Conservation (phyloP, 2,113 vertebrate genomes). For the Leuciscus idus region DNA sequence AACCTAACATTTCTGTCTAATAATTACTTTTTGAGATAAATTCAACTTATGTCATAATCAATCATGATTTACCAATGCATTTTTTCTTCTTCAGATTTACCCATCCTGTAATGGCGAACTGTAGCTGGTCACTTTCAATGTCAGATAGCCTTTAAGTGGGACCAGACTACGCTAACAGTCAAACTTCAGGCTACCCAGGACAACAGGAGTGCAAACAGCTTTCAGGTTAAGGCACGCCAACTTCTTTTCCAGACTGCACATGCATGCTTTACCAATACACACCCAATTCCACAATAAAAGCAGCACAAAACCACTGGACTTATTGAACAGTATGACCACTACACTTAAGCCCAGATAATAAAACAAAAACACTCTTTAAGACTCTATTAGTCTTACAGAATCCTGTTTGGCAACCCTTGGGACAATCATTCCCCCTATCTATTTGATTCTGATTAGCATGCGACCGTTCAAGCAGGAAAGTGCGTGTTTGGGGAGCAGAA, state of each 20-base stretch:
- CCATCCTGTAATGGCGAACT: neutral
- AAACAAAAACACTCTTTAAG: neutral
- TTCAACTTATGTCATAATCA: too few relatives aligned
- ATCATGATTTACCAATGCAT: too few relatives aligned
- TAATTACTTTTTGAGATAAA: too few relatives aligned
- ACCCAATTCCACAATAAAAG: neutral
- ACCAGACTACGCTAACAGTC: neutral
- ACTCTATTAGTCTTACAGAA: neutral
- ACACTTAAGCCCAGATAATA: neutral
- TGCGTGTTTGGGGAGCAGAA: constrained; percentile 23
- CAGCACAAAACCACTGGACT: neutral
- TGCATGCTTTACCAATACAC: neutral
- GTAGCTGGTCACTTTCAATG: neutral
- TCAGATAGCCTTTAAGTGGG: neutral
- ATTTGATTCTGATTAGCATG: neutral
- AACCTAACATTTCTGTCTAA: too few relatives aligned
- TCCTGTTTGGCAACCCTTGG: neutral
- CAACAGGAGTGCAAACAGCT: neutral
- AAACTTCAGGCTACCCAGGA: neutral
- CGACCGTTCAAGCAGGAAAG: neutral
- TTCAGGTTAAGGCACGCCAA: neutral
- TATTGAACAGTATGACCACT: neutral
- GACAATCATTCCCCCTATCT: neutral
- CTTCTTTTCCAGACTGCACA: neutral
- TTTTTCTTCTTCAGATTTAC: too few relatives aligned